A percentile compares a stretch with the other conserved stretches of the same genome.
Evolutionary conservation across 2,888 invertebrate species (phyloP).

Genomic region (Junonia oenone): DNA sequence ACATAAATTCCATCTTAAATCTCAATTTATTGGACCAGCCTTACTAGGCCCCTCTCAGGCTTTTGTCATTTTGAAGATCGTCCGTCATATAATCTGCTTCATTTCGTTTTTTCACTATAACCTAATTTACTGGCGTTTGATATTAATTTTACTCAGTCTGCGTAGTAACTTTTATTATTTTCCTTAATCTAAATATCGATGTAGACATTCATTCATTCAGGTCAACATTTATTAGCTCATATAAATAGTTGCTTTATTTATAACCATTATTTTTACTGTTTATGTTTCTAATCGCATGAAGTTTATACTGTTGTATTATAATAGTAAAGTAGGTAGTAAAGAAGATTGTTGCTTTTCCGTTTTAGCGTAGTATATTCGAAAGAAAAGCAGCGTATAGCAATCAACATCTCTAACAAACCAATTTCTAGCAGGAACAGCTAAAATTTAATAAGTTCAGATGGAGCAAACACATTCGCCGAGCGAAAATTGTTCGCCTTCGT

Average conservation of each 20-base stretch:
- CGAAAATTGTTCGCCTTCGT: conserved; percentile 7
- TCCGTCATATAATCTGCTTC: background rate
- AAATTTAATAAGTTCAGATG: conserved; percentile 19
- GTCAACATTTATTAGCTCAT: background rate
- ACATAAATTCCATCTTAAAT: conserved; percentile 28
- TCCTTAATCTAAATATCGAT: background rate
- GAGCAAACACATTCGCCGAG: conserved; percentile 12
- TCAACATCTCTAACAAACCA: conserved; percentile 9
- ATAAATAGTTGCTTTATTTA: background rate
- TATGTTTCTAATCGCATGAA: no score
- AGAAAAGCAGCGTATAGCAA: background rate
- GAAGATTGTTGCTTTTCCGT: no score
- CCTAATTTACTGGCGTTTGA: background rate
- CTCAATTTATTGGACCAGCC: conserved; percentile 27
- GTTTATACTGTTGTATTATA: no score
- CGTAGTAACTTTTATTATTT: background rate
- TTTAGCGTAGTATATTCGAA: no score
- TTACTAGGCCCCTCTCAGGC: conserved; percentile 2
- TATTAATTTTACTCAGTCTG: background rate
- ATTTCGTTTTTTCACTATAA: background rate
- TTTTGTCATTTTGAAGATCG: conserved; percentile 2
- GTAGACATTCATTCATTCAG: no score
- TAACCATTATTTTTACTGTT: no score
- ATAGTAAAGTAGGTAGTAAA: no score
- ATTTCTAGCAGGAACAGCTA: conserved; percentile 11